These are phyloP conservation scores for Orthosia cruda DNA, from an alignment of 2,888 invertebrate species.

Conservation along the genomic window DNA sequence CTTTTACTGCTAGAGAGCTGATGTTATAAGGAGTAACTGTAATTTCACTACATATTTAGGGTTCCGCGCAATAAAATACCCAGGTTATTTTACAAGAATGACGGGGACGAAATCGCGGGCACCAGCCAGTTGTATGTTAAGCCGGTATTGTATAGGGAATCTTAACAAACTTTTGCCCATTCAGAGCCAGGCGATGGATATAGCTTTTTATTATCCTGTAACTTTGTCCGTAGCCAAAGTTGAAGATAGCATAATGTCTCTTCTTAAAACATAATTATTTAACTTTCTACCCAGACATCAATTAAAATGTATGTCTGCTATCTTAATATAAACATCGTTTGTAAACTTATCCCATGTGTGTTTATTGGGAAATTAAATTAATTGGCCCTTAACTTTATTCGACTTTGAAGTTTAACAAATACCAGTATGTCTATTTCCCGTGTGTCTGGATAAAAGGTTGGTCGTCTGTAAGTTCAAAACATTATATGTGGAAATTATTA, in stretches of 20 bases:
- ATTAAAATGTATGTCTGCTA: not conserved
- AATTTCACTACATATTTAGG: too few relatives aligned
- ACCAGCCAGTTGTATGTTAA: conserved; percentile 1
- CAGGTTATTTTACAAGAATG: too few relatives aligned
- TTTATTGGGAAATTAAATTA: conserved; percentile 1
- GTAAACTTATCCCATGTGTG: not conserved
- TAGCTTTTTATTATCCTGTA: conserved; percentile 1
- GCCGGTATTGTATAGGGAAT: not conserved
- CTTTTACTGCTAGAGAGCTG: too few relatives aligned
- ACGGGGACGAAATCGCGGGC: too few relatives aligned
- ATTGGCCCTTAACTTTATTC: not conserved
- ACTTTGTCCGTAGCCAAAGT: not conserved
- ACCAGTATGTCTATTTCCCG: not conserved
- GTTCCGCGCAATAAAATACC: too few relatives aligned
- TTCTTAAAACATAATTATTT: not conserved
- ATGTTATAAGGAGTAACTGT: too few relatives aligned
- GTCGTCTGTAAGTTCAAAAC: too few relatives aligned
- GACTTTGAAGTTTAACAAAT: not conserved
- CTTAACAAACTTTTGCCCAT: conserved; percentile 27
- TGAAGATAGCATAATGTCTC: not conserved
- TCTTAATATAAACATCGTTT: conserved; percentile 15
- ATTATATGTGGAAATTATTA: not conserved
- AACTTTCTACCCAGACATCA: not conserved
- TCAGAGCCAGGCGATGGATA: not conserved
- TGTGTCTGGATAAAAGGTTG: not conserved